phyloP scores from a whole-genome alignment of 2,113 vertebrate genomes.

The Rhinogobius similis region DNA sequence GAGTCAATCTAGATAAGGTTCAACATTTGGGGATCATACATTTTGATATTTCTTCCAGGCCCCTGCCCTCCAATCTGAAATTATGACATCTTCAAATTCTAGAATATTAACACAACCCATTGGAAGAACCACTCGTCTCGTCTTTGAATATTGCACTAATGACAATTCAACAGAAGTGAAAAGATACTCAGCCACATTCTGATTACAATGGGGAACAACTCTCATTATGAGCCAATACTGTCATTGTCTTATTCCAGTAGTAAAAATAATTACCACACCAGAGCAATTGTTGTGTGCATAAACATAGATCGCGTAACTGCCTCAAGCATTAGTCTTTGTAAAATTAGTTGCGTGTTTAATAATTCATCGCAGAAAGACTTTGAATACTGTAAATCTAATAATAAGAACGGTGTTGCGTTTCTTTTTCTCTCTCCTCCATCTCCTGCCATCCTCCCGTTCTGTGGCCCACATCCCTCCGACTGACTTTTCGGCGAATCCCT shows the following conservation, averaged over 20 bases:
- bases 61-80: no score
- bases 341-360: background rate
- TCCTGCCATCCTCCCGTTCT: background rate
- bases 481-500: conserved; percentile 21
- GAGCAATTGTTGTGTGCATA: background rate
- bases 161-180: no score
- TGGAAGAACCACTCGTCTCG: background rate
- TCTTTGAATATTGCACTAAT: no score
- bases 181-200: no score
- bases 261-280: background rate
- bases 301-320: background rate
- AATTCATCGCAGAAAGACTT: background rate
- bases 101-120: no score
- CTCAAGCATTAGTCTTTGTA: background rate
- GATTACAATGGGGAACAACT: no score
- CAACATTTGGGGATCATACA: background rate
- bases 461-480: conserved; percentile 8
- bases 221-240: background rate
- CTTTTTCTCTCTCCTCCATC: background rate
- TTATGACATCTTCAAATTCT: no score
- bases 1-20: background rate
- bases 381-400: background rate
- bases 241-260: background rate
- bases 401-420: background rate
- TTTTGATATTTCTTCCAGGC: background rate